A percentile compares a stretch with the other conserved stretches of the same genome.
phyloP scores from a whole-genome alignment of 2,113 vertebrate species.

The Pedetes capensis region DNA sequence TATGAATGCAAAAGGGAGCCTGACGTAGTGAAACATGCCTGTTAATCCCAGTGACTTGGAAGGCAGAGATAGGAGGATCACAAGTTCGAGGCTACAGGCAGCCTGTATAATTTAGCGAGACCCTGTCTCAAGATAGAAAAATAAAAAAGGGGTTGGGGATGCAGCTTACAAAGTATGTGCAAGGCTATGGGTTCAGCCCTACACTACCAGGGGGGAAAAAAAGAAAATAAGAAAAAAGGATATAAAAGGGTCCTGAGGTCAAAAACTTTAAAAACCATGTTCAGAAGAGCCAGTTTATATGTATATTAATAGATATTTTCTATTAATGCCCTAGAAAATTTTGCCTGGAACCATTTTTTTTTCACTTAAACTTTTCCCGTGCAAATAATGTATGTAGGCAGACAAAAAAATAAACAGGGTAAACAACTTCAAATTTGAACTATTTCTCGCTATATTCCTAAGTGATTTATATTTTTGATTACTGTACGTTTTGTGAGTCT shows the following conservation, averaged over 20 bases:
- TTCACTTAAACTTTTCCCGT: not conserved
- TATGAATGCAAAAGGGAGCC: not conserved
- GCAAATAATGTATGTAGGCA: not conserved
- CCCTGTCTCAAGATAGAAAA: too few relatives aligned
- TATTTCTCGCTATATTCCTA: not conserved
- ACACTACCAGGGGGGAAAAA: too few relatives aligned
- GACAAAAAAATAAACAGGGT: not conserved
- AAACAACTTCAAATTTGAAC: slow-evolving; percentile 26
- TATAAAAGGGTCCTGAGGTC: not conserved
- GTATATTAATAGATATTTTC: not conserved
- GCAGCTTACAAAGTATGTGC: too few relatives aligned
- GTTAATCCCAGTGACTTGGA: too few relatives aligned
- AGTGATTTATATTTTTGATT: slow-evolving; percentile 12
- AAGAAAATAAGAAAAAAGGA: too few relatives aligned
- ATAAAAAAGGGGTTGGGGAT: too few relatives aligned
- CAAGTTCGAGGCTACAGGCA: too few relatives aligned
- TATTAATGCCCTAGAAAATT: slow-evolving; percentile 12
- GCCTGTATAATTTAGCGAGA: too few relatives aligned
- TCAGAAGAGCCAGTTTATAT: not conserved
- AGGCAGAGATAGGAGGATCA: too few relatives aligned
- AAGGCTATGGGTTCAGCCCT: too few relatives aligned
- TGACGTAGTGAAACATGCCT: too few relatives aligned
- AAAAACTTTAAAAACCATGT: not conserved
- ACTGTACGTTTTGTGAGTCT: not conserved
- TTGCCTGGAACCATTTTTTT: not conserved